Evolutionary conservation across 2,888 invertebrate species (phyloP), one percentile per base, ranked within the genome.

Genomic region (Tetrapedia diversipes): DNA sequence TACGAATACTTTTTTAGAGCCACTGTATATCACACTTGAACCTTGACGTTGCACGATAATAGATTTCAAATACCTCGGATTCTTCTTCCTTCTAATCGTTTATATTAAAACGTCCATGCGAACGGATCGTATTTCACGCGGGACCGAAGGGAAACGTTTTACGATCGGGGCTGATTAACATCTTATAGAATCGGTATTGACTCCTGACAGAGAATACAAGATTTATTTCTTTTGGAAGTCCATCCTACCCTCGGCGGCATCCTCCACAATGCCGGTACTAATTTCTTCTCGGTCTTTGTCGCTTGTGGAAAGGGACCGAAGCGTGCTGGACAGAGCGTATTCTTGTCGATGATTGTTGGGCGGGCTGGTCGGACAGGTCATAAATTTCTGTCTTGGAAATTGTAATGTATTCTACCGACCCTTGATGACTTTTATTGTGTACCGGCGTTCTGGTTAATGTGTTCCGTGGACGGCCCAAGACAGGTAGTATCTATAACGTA

Each of bases 291-390:
- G 64, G 53, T 56, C 60, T 69, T 60, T 74, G 77, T 77, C 43
- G 64, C 47, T 32, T 39, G 34, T 29, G 54, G 59, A 73, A 67
- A 67, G 43, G 63, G 45, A 39, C 32, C 57, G 59, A 39, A 59
- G n/a, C 64, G 63, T 49, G 57, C 29, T 29, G 66, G 49, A 43
- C 54, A 57, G 75, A 19, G 57, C 37, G 53, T 68, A 61, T 51
- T 63, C 68, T 71, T 49, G 59, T 69, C 69, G 76, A 80, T 80
- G 80, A 79, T 80, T 72, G 61, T 59, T 77, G 79, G 80, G 80
- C 78, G 73, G 76, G 61, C 67, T 67, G 56, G 32, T 53, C 53
- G 45, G 75, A 71, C 75, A 67, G 75, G 70, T 77, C 79, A 69
- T 79, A 80, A 78, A 79, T 80, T 71, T 63, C 67, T 67, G 34